Evolutionary conservation across 2,797 vertebrate species (phyloP).

Genomic region (Pteronotus mesoamericanus): DNA sequence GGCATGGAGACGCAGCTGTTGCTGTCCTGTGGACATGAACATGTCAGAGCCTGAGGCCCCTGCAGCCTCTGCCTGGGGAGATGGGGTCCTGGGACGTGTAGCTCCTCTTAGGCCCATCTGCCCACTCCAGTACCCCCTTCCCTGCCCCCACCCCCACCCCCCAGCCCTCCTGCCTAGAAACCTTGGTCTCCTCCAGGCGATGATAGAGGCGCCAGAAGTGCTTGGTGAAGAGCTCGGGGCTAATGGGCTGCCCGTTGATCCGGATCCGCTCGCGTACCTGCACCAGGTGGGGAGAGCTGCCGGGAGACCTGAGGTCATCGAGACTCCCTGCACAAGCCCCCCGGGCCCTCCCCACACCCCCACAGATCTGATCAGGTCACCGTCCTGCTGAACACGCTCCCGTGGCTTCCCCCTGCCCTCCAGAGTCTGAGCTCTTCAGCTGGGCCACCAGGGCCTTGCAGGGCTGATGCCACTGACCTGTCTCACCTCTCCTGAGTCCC

Average conservation of each 20-base stretch:
- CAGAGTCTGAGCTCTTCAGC: neutral
- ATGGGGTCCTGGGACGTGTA: neutral
- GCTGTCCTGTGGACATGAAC: conserved; percentile 78
- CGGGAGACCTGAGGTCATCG: neutral
- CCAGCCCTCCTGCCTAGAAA: conserved; percentile 47
- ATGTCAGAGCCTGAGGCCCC: neutral
- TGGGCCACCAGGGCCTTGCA: fast-evolving
- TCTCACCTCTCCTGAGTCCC: neutral
- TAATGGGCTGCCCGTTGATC: conserved; percentile 93
- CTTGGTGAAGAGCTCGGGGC: conserved; percentile 93
- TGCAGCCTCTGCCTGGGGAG: neutral
- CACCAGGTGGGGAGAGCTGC: conserved; percentile 95
- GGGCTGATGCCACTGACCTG: neutral
- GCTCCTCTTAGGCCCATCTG: neutral
- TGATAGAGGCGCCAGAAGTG: conserved; percentile 96
- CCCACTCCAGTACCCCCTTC: too few relatives aligned
- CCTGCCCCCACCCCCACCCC: neutral
- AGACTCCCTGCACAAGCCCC: neutral
- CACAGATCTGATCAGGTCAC: neutral
- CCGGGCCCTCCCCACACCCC: neutral
- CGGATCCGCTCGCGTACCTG: conserved; percentile 96
- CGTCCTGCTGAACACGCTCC: neutral
- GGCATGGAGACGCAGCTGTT: conserved; percentile 85
- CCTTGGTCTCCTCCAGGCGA: conserved; percentile 91
- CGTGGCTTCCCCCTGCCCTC: neutral